A percentile compares a stretch with the other conserved stretches of the same genome.
Conservation (phyloP, 92 coral and sea anemone species). For the Zoanthus sansibaricus region DNA sequence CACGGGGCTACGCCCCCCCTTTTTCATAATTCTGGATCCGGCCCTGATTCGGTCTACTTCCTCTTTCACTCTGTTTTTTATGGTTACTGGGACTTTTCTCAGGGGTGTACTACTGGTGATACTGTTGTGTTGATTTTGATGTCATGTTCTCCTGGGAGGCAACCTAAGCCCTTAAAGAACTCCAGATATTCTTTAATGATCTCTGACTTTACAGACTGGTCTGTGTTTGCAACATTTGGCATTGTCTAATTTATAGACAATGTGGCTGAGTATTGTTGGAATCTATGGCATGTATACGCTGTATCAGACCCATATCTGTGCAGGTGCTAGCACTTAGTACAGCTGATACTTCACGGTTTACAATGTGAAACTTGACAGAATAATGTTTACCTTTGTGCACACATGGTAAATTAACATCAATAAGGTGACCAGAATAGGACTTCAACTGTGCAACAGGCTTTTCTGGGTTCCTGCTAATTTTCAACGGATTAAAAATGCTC, state of each 20-base stretch:
- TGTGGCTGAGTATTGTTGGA: neutral
- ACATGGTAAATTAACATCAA: conserved; percentile 39
- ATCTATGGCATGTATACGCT: conserved; percentile 29
- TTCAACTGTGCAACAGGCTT: conserved; percentile 40
- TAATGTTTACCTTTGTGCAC: conserved; percentile 45
- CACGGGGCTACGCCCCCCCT: too few species aligned
- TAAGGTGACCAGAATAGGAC: conserved; percentile 52
- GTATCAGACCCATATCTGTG: conserved; percentile 50
- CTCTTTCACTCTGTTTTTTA: too few species aligned
- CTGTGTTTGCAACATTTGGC: too few species aligned
- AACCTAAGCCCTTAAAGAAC: too few species aligned
- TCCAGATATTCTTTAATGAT: too few species aligned
- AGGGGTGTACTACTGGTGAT: too few species aligned
- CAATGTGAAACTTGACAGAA: conserved; percentile 49
- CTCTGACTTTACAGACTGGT: too few species aligned
- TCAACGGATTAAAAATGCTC: neutral
- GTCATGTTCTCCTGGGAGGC: too few species aligned
- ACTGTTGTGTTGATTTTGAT: too few species aligned
- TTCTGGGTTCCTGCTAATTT: neutral
- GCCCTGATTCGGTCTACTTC: too few species aligned
- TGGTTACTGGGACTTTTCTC: too few species aligned
- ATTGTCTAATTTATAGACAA: neutral
- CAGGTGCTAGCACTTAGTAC: conserved; percentile 58
- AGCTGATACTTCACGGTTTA: conserved; percentile 51
- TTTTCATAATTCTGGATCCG: too few species aligned